Conservation (phyloP, 1,140 invertebrate genomes). For the Heterodera carotae region DNA sequence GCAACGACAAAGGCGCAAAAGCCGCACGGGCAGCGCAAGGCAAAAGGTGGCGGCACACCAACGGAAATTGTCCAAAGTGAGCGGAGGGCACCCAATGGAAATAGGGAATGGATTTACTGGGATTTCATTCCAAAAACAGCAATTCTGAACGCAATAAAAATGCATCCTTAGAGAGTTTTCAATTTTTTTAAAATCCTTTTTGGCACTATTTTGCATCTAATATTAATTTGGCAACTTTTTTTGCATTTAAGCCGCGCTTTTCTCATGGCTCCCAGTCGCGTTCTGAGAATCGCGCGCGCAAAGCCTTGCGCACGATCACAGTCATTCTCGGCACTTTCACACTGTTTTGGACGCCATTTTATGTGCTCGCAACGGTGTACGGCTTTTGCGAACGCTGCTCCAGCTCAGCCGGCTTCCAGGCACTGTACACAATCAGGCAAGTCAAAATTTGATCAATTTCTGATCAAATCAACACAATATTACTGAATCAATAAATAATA, state of each 20-base stretch:
- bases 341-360: conserved; percentile 98
- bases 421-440: conserved; percentile 83
- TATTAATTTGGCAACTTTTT: background rate
- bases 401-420: conserved; percentile 81
- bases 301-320: conserved; percentile 96
- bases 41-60: conserved; percentile 20
- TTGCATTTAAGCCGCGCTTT: conserved; percentile 8
- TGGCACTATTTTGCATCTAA: background rate
- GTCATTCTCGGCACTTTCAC: conserved; percentile 98
- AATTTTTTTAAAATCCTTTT: no score
- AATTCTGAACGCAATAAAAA: no score
- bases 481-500: no score
- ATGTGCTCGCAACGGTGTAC: conserved; percentile 87
- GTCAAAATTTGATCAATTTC: no score
- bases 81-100: background rate
- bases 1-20: background rate
- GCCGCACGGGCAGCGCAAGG: background rate
- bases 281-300: conserved; percentile 94
- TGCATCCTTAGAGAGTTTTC: no score
- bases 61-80: conserved; percentile 54
- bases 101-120: background rate
- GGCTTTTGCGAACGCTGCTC: conserved; percentile 83
- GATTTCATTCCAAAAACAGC: no score
- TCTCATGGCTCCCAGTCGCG: conserved; percentile 82
- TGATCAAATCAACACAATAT: no score